A percentile compares a stretch with the other conserved stretches of the same genome.
Evolutionary conservation across 2,113 vertebrate genomes (phyloP).

Genomic region (Ardeotis arabs): DNA sequence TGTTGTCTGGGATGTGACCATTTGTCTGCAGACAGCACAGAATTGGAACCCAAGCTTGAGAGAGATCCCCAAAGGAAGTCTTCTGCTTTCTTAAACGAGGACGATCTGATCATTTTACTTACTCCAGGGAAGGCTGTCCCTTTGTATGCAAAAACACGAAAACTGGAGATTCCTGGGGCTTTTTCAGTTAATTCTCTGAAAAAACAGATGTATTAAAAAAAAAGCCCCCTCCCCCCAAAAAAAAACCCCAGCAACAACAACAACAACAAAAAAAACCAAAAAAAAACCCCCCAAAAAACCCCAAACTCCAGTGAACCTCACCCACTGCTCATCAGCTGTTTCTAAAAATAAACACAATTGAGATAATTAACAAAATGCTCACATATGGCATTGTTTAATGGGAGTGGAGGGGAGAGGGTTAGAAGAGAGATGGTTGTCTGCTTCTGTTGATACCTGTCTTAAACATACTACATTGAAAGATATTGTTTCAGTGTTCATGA

Average conservation of each 20-base stretch:
- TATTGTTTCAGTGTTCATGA: not conserved
- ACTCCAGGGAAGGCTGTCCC: not conserved
- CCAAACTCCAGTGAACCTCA: not conserved
- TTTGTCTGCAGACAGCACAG: not conserved
- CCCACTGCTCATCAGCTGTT: not conserved
- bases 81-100: not conserved
- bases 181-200: not conserved
- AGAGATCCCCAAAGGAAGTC: not conserved
- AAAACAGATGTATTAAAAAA: not conserved
- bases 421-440: not conserved
- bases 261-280: not conserved
- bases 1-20: not conserved
- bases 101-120: accelerated
- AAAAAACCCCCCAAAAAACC: no score
- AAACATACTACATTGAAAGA: not conserved
- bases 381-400: not conserved
- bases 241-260: not conserved
- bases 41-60: not conserved
- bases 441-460: not conserved
- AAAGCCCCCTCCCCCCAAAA: not conserved
- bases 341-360: not conserved
- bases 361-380: not conserved
- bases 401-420: not conserved
- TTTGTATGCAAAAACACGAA: not conserved
- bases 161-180: not conserved